Base-by-base conservation (phyloP, 1,140 invertebrate species). In the Drosophila gunungcola region DNA sequence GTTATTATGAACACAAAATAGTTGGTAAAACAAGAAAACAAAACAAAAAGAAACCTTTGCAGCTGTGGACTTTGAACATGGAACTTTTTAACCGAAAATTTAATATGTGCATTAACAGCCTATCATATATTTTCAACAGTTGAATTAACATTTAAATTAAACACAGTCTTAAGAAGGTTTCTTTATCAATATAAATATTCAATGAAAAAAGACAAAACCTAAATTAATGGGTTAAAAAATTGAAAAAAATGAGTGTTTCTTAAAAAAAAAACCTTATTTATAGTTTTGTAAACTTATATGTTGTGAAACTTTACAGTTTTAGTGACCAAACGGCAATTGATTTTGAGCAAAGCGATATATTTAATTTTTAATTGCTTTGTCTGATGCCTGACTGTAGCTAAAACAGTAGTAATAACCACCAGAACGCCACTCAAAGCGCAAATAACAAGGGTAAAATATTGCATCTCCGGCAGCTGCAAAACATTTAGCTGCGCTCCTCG, bases 361-460 rank as follows among this genome's bases (percentile, higher is more conserved):
- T 27, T 1, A 16, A 49, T 13, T 49, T 32, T 10, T 36, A 12
- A 34, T 21, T 10, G 36, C 29, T 36, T 16, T 11, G 13, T 2
- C n/a, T 1, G 13, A 36, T 16, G 32, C 4, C 16, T 11, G 46
- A 49, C 46, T 49, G 48, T 51, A 16, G 48, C 48, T 34, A 36
- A 36, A 51, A 36, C 29, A 49, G 27, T 12, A 49, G 46, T 32
- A 32, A 13, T 29, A 11, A 46, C 48, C 29, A 51, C 13, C 29
- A 34, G 32, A 51, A 13, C 4, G 49, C 32, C 49, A 52, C 49
- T 52, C 49, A 34, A 36, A 52, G 49, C 32, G 49, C 13, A 52
- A 49, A 29, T 36, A 52, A 52, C 32, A 52, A 52, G 49, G 49
- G 49, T 52, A 21, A 52, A 52, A 52, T 52, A 52, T 36, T 52